Base-by-base conservation (phyloP, 2,797 vertebrate species). In the Liasis olivaceus region DNA sequence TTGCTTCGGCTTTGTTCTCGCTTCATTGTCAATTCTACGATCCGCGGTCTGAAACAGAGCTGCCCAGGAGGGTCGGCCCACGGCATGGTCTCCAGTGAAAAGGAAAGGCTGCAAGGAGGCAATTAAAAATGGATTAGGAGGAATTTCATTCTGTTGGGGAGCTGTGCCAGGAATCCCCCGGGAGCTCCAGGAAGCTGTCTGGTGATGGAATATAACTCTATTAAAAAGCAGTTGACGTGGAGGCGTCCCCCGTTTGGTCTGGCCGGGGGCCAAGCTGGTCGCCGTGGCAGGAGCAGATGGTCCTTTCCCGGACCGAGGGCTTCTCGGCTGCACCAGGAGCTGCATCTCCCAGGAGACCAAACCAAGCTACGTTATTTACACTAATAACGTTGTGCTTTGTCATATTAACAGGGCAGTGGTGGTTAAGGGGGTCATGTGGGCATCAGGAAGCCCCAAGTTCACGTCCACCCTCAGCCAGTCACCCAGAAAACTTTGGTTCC, bases 111-210 rank as follows among this genome's bases (percentile, higher is more conserved):
- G 14, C 0, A 5, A 93, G 94, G 81, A 91, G 72, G 90, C 95
- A 94, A 94, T 96, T 96, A 96, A 94, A 95, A 94, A 94, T 90
- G 93, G 95, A 96, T 95, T 93, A 95, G 92, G 89, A 81, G 89
- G 62, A 15, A 20, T 92, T 96, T 95, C 92, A 81, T 93, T 92
- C 94, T 94, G 85, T 94, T 91, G 93, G 96, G 94, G 94, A 89
- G 1, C 64, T 0, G 0, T 28, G 93, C 93, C 95, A 91, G 88
- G 88, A 91, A 60, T 93, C 94, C 42, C 3, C 0, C 92, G 5
- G 0, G 94, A 47, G 94, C 85, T 92, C 91, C 89, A 72, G 5
- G 4, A 28, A 89, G 87, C 12, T 54, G 28, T 62, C 17, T 4
- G 0, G 36, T 28, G 20, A 77, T 7, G 11, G 91, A 91, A 31